Evolutionary conservation across 2,888 invertebrate genomes (phyloP).

Genomic region (Machimus rusticus): DNA sequence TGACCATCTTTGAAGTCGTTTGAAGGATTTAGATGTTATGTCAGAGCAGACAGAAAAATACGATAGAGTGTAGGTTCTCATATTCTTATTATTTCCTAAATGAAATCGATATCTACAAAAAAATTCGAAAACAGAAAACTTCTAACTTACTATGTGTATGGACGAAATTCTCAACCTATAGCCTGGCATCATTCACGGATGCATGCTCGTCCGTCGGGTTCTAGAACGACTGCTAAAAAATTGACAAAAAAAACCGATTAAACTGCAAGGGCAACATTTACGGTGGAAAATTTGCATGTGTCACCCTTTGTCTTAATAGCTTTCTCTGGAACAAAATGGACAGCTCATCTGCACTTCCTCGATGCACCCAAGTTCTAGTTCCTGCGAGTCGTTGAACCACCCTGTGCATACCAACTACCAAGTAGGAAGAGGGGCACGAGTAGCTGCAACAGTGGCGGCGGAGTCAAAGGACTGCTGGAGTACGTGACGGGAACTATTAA

Average conservation of each 20-base stretch:
- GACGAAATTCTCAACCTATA: not conserved
- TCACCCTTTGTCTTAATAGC: slow-evolving; percentile 10
- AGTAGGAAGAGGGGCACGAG: not conserved
- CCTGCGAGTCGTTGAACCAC: not conserved
- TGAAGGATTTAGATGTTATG: too few relatives aligned
- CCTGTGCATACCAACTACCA: not conserved
- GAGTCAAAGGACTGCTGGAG: not conserved
- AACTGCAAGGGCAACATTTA: not conserved
- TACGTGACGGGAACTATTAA: slow-evolving; percentile 33
- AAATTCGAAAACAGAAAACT: too few relatives aligned
- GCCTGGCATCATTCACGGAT: not conserved
- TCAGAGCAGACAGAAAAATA: too few relatives aligned
- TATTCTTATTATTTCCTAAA: too few relatives aligned
- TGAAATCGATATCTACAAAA: too few relatives aligned
- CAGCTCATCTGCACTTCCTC: not conserved
- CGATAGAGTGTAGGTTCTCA: too few relatives aligned
- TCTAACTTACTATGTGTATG: not conserved
- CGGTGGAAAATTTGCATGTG: not conserved
- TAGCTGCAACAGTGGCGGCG: not conserved
- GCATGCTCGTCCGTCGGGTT: not conserved
- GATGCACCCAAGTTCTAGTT: slow-evolving; percentile 2
- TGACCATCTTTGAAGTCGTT: too few relatives aligned
- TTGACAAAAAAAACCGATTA: not conserved
- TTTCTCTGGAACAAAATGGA: not conserved
- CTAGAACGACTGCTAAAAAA: not conserved